Percentiles rank a stretch among this genome's conserved stretches.
Conservation (phyloP, 2,888 invertebrate genomes). For the Plagodis dolabraria region DNA sequence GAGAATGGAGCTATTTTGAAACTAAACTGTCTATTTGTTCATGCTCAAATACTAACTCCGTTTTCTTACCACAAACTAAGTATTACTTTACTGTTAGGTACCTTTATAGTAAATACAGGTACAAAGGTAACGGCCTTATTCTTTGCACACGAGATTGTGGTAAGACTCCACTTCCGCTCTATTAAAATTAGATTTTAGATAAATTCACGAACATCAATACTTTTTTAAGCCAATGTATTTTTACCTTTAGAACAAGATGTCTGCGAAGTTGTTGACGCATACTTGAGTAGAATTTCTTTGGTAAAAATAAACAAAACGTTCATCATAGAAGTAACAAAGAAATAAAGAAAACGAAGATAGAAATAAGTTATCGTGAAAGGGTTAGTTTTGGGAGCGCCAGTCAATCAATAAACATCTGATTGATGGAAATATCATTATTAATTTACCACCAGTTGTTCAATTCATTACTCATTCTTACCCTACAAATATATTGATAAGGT, state of each 20-base stretch:
- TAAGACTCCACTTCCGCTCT: conserved; percentile 1
- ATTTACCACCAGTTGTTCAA: conserved; percentile 9
- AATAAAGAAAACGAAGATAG: neutral
- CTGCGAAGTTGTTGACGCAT: conserved; percentile 29
- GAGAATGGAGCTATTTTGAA: conserved; percentile 7
- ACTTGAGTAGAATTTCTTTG: conserved; percentile 30
- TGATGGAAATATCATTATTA: conserved; percentile 13
- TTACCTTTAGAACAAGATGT: conserved; percentile 33
- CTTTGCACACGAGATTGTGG: no score
- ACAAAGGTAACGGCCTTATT: neutral
- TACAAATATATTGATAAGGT: no score
- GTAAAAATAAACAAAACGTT: conserved; percentile 18
- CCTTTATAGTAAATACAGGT: no score
- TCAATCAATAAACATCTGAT: conserved; percentile 8
- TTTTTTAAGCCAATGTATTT: conserved; percentile 19
- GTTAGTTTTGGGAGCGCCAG: neutral
- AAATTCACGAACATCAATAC: conserved; percentile 28
- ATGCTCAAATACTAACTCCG: neutral
- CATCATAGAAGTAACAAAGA: neutral
- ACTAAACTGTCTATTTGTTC: conserved; percentile 2
- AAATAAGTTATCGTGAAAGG: neutral
- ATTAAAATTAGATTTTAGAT: conserved; percentile 1
- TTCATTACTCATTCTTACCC: no score
- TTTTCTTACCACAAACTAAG: no score
- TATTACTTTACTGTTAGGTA: no score